Evolutionary conservation across 1,140 invertebrate genomes (phyloP), one percentile per base, ranked within the genome.

Genomic region (Bombus confusus): DNA sequence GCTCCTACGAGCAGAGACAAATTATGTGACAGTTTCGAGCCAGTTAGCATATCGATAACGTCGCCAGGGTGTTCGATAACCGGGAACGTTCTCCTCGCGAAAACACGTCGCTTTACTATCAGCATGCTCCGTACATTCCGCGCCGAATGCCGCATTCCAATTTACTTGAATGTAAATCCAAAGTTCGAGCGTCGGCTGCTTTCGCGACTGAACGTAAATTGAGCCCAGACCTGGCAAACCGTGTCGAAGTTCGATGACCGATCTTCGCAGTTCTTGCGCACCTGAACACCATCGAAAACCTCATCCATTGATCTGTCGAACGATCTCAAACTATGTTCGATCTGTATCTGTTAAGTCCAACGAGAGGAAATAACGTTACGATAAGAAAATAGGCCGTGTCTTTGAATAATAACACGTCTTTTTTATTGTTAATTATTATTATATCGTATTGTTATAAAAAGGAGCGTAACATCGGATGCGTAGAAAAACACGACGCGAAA

Each of bases 141-240:
- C 43, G 43, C 28, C n/a, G 64, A 77, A 83, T 83, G 12, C 74
- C 74, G 74, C 74, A 83, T 47, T 78, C 74, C 74, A 78, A 69
- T 83, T 78, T 83, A 66, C 74, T n/a, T 57, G 81, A 83, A 69
- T 83, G 81, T 78, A 83, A 83, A 83, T 83, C 37, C 81, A 22
- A 83, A 78, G 43, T 83, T 78, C 22, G 74, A 52, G 34, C 80
- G 73, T n/a, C 43, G 31, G 12, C 81, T 57, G 81, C 43, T 69
- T 43, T 57, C 62, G n/a, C 47, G 64, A n/a, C 43, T 43, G 59
- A 39, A 31, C 62, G 74, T 41, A 68, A 83, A 83, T 83, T 69
- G 74, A 39, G 77, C 81, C 28, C 41, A 34, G n/a, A 47, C 39
- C 28, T 66, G 73, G 57, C n/a, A 34, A 74, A 82, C 37, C 52